A percentile compares a stretch with the other conserved stretches of the same genome.
Evolutionary conservation across 2,113 vertebrate species (phyloP).

Genomic region (Leuciscus idus): DNA sequence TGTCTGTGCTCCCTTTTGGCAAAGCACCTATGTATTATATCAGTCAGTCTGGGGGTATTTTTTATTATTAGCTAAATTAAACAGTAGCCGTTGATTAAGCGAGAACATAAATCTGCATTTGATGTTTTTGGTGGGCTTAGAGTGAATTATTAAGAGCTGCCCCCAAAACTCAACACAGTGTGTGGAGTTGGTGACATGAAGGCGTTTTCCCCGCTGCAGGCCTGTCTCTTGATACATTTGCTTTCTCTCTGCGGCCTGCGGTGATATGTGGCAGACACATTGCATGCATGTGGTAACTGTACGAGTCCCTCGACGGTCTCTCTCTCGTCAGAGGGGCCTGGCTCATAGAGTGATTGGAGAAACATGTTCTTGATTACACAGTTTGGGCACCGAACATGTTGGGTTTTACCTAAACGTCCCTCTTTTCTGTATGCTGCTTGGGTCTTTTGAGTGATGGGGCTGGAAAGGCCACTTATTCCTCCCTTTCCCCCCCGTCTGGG

Average conservation of each 20-base stretch:
- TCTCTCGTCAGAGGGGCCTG: conserved; percentile 55
- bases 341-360: conserved; percentile 66
- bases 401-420: conserved; percentile 44
- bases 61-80: conserved; percentile 54
- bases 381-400: conserved; percentile 49
- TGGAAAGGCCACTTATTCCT: conserved; percentile 44
- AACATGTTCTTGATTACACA: conserved; percentile 67
- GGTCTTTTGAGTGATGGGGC: conserved; percentile 47
- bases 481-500: conserved; percentile 42
- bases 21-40: conserved; percentile 38
- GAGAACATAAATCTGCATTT: conserved; percentile 36
- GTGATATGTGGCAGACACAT: conserved; percentile 58
- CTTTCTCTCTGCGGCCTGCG: conserved; percentile 42
- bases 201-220: conserved; percentile 19
- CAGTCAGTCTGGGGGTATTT: conserved; percentile 41
- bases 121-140: conserved; percentile 31
- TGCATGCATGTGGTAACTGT: conserved; percentile 58
- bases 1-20: conserved; percentile 45
- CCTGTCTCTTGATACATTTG: conserved; percentile 33
- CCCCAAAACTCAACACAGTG: conserved; percentile 31
- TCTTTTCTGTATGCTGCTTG: conserved; percentile 11
- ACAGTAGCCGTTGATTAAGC: conserved; percentile 39
- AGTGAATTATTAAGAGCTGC: conserved; percentile 37
- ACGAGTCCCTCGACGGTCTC: conserved; percentile 50
- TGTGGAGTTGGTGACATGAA: conserved; percentile 52